Base-by-base conservation (phyloP, 2,797 vertebrate species). In the Megalops cyprinoides region DNA sequence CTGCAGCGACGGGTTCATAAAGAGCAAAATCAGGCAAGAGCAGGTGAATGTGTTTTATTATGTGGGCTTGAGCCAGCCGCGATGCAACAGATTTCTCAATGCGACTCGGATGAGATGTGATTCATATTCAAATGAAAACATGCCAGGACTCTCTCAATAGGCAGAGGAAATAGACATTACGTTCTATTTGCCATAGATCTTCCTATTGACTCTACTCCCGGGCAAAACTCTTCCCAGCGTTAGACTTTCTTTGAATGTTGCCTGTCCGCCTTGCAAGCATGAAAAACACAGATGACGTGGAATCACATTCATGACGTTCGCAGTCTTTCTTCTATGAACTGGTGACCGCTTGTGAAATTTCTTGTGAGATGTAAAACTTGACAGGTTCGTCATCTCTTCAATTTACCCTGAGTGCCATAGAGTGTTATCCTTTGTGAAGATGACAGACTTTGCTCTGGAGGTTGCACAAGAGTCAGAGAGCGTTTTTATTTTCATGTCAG, bases 1-100 rank as follows among this genome's bases (percentile, higher is more conserved):
- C 85, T 86, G 90, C 84, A 79, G 85, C 88, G 85, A 92, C 90
- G 89, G 89, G 88, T 93, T 94, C 89, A 93, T 89, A 93, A 90
- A 92, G 85, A 83, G 89, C 82, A 86, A 67, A 87, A 74, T 67
- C 69, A 48, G 82, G 76, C 74, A 48, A 76, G 34, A 28, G 20
- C n/a, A 85, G 85, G 82, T 82, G 88, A 90, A 87, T 90, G 84
- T 77, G 88, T 85, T 90, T n/a, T 81, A 82, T 73, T 73, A 88
- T 87, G 87, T 89, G 90, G 89, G 87, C 86, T 91, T 88, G 69
- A 88, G 87, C 51, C 55, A 76, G 58, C 60, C 73, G 62, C 79
- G 51, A 42, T n/a, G 65, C 71, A 74, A 74, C 34, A 49, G 44
- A 31, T 42, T 34, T 42, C 51, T 56, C 37, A 3, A 44, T n/a